phyloP scores from a whole-genome alignment of 1,140 invertebrate genomes.

The Philaenus spumarius region DNA sequence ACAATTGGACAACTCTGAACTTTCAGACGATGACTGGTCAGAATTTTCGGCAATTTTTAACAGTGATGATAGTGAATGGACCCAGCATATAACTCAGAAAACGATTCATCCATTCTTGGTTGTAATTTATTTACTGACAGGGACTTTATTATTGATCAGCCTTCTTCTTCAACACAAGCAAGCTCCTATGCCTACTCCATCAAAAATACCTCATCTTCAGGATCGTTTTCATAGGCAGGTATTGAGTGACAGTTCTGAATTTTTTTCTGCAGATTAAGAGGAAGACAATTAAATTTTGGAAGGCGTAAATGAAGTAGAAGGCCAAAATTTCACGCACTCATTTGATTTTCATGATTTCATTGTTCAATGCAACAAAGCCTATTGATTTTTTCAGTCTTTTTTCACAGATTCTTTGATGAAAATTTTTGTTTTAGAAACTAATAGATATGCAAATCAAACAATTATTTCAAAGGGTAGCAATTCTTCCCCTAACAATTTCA shows the following conservation, averaged over 20 bases:
- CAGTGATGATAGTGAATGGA: neutral
- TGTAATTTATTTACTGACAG: too few species aligned
- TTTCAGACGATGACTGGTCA: too few species aligned
- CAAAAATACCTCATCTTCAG: neutral
- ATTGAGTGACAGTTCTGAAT: neutral
- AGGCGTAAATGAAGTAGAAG: neutral
- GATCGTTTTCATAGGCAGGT: neutral
- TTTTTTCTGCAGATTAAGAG: neutral
- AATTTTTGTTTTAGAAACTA: neutral
- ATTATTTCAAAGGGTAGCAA: neutral
- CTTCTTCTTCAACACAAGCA: too few species aligned
- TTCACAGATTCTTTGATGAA: neutral
- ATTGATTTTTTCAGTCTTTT: neutral
- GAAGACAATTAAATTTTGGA: neutral
- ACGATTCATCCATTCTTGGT: too few species aligned
- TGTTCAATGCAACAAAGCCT: neutral
- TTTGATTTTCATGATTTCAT: neutral
- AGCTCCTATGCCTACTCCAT: too few species aligned
- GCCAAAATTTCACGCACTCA: too few species aligned
- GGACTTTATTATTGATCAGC: too few species aligned
- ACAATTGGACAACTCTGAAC: too few species aligned
- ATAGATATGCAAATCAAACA: neutral
- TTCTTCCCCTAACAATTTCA: neutral
- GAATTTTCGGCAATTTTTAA: too few species aligned
- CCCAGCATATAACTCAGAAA: neutral